Evolutionary conservation across 2,113 vertebrate species (phyloP).

Genomic region (Rhadina sibilatrix): DNA sequence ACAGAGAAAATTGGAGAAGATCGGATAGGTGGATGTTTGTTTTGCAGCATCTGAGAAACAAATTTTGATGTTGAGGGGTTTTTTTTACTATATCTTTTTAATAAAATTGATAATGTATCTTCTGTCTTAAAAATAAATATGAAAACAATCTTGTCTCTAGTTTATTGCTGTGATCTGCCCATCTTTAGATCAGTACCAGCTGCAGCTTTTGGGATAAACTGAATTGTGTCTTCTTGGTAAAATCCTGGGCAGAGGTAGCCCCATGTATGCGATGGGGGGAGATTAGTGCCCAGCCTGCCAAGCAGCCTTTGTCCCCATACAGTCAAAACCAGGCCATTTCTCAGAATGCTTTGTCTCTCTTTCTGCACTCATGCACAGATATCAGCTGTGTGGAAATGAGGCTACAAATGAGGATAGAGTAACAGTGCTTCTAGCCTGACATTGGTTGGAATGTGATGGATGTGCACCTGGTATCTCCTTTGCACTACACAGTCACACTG

Average conservation of each 20-base stretch:
- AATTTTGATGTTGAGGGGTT: not conserved
- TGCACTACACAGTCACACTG: not conserved
- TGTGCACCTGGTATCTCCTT: not conserved
- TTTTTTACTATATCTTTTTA: not conserved
- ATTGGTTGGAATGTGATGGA: not conserved
- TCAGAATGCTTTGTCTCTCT: not conserved
- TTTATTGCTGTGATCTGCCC: not conserved
- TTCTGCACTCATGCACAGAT: not conserved
- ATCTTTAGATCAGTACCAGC: not conserved
- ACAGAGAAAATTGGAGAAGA: not conserved
- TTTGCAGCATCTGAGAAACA: not conserved
- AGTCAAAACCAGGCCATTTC: not conserved
- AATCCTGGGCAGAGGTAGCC: not conserved
- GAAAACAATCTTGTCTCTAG: not conserved
- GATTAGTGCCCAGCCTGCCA: not conserved
- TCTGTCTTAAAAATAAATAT: not conserved
- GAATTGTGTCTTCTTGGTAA: not conserved
- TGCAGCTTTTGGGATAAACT: not conserved
- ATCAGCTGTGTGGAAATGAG: not conserved
- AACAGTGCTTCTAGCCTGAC: not conserved
- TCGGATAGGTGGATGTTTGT: not conserved
- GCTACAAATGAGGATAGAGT: not conserved
- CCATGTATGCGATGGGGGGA: fast-evolving
- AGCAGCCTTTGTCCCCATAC: not conserved
- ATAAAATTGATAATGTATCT: not conserved